Percentiles rank a stretch among this genome's conserved stretches.
Conservation (phyloP, 1,140 invertebrate genomes). For the Drosophila mayri region DNA sequence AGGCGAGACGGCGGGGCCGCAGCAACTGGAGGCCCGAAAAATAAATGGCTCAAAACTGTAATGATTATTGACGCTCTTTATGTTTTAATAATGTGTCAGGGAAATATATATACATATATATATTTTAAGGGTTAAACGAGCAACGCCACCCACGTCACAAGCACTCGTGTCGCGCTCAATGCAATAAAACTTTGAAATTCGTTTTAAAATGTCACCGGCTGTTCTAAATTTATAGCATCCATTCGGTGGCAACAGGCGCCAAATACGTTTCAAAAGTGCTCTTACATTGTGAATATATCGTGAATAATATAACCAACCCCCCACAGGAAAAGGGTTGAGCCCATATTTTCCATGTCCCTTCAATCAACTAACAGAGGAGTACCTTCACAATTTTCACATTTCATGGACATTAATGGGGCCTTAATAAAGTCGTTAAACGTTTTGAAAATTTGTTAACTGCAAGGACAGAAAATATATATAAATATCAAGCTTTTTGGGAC, state of each 20-base stretch:
- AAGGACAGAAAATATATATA: slow-evolving; percentile 3
- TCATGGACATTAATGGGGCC: slow-evolving; percentile 32
- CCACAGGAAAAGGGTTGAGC: slow-evolving; percentile 25
- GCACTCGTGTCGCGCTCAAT: slow-evolving; percentile 63
- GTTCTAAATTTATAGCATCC: slow-evolving; percentile 73
- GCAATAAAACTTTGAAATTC: slow-evolving; percentile 81
- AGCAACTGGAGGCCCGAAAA: slow-evolving; percentile 34
- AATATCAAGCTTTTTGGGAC: slow-evolving; percentile 7
- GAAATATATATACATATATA: slow-evolving; percentile 53
- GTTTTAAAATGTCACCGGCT: slow-evolving; percentile 78
- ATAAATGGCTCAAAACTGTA: slow-evolving; percentile 79
- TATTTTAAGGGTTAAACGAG: slow-evolving; percentile 77
- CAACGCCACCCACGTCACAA: slow-evolving; percentile 66
- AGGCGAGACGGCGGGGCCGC: slow-evolving; percentile 24
- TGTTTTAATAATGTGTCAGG: slow-evolving; percentile 80
- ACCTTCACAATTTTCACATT: slow-evolving; percentile 27
- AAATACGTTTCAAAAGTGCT: slow-evolving; percentile 53
- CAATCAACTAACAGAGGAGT: slow-evolving; percentile 12
- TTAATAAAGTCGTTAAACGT: slow-evolving; percentile 37
- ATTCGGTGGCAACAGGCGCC: slow-evolving; percentile 67
- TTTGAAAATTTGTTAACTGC: slow-evolving; percentile 7
- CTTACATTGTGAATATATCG: slow-evolving; percentile 50
- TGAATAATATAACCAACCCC: slow-evolving; percentile 51
- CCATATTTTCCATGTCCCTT: slow-evolving; percentile 18
- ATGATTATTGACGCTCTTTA: slow-evolving; percentile 83